These are phyloP conservation scores for Eristalinus aeneus DNA, from an alignment of 2,888 invertebrate genomes.

Conservation along the genomic window DNA sequence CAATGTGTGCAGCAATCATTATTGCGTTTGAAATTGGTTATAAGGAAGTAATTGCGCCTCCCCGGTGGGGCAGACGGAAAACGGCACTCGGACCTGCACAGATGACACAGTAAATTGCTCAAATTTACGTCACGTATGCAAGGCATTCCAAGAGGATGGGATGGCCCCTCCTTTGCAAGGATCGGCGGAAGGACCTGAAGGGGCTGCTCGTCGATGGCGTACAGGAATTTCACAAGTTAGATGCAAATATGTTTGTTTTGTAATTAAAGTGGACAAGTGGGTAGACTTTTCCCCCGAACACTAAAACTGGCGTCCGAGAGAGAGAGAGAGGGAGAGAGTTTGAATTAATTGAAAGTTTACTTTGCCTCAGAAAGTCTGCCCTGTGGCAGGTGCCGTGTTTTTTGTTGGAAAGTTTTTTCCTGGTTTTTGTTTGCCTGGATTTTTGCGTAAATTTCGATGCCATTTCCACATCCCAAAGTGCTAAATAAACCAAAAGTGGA, in stretches of 20 bases:
- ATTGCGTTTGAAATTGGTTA: slow-evolving; percentile 67
- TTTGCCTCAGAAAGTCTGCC: slow-evolving; percentile 38
- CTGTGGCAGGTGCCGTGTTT: too few relatives aligned
- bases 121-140: slow-evolving; percentile 54
- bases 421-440: not conserved
- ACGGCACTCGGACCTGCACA: slow-evolving; percentile 5
- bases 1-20: slow-evolving; percentile 57
- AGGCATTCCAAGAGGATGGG: not conserved
- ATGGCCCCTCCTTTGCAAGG: not conserved
- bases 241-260: slow-evolving; percentile 62
- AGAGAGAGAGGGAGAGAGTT: not conserved
- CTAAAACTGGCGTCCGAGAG: not conserved
- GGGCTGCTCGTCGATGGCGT: not conserved
- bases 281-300: not conserved
- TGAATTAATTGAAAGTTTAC: slow-evolving; percentile 63
- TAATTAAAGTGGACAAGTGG: slow-evolving; percentile 66
- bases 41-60: slow-evolving; percentile 62
- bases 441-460: not conserved
- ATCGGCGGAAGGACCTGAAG: not conserved
- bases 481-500: slow-evolving; percentile 3
- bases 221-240: slow-evolving; percentile 32
- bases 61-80: slow-evolving; percentile 42
- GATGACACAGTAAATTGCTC: slow-evolving; percentile 46
- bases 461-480: too few relatives aligned
- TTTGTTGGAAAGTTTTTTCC: not conserved